A percentile compares a stretch with the other conserved stretches of the same genome.
These are phyloP conservation scores for Lycorma delicatula DNA, from an alignment of 1,140 invertebrate genomes.

Conservation along the genomic window DNA sequence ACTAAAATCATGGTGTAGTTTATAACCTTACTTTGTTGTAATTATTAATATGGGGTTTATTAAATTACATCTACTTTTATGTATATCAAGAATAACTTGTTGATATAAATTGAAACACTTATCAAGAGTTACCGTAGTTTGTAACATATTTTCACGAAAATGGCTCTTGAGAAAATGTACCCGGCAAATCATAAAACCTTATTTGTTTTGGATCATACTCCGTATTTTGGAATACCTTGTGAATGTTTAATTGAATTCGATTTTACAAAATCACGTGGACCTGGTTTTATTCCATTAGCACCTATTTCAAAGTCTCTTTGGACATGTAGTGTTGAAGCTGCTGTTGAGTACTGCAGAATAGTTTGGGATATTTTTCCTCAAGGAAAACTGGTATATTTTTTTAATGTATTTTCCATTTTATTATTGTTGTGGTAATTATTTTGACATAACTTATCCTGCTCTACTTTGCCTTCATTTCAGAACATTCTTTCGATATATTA, in stretches of 20 bases:
- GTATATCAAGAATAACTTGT: no score
- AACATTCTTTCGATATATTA: no score
- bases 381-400: constrained; percentile 63
- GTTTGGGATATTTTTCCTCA: constrained; percentile 92
- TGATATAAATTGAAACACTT: no score
- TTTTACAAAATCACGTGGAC: constrained; percentile 59
- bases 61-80: no score
- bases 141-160: not conserved
- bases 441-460: no score
- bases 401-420: constrained; percentile 2
- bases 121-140: no score
- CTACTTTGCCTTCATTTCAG: no score
- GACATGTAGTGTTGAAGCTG: constrained; percentile 90
- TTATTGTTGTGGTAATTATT: constrained; percentile 1
- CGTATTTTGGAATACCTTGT: constrained; percentile 78
- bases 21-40: no score
- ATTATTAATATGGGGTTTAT: no score
- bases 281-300: constrained; percentile 60
- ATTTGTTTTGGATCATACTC: constrained; percentile 87
- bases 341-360: constrained; percentile 90
- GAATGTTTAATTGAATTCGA: constrained; percentile 85
- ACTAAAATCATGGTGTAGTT: no score
- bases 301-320: constrained; percentile 85
- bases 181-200: constrained; percentile 85
- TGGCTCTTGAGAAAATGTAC: constrained; percentile 38